Percentiles rank a stretch among this genome's conserved stretches.
These are phyloP conservation scores for Darevskia nairensis DNA, from an alignment of 2,797 vertebrate genomes.

Conservation along the genomic window DNA sequence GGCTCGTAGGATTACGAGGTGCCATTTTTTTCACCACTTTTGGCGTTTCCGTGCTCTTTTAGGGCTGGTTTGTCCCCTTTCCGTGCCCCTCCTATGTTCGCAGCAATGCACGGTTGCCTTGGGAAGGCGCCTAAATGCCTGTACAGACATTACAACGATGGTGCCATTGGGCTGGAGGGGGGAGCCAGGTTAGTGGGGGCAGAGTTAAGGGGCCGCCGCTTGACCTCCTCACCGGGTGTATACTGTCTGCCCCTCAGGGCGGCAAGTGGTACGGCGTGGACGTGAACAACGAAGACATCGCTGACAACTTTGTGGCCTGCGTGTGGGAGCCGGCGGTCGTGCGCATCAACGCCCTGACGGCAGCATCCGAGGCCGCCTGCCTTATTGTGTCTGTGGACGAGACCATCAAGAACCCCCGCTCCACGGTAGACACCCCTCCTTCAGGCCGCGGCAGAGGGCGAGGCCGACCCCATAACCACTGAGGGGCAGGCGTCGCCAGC, in stretches of 20 bases:
- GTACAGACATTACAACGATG: too few species aligned
- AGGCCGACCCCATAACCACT: slow-evolving; percentile 82
- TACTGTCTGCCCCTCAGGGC: slow-evolving; percentile 75
- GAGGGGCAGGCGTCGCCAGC: accelerated
- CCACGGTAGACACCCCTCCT: slow-evolving; percentile 79
- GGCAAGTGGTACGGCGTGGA: slow-evolving; percentile 96
- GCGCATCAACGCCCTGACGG: slow-evolving; percentile 92
- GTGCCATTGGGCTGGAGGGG: too few species aligned
- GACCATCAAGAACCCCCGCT: slow-evolving; percentile 96
- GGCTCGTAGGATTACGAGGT: too few species aligned
- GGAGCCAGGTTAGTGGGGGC: too few species aligned
- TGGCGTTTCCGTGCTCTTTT: too few species aligned
- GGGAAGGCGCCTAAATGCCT: too few species aligned
- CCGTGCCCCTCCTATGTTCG: too few species aligned
- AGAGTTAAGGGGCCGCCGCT: background rate
- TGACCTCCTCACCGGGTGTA: too few species aligned
- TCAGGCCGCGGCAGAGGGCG: slow-evolving; percentile 84
- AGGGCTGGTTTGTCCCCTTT: too few species aligned
- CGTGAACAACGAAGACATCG: slow-evolving; percentile 94
- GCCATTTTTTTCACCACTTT: too few species aligned
- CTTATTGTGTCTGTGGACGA: slow-evolving; percentile 96
- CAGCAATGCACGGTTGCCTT: too few species aligned
- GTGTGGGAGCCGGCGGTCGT: slow-evolving; percentile 97
- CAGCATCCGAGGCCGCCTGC: slow-evolving; percentile 94
- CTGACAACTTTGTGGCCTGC: slow-evolving; percentile 90